Evolutionary conservation across 2,888 invertebrate species (phyloP), one percentile per base, ranked within the genome.

Genomic region (Torymus aiolomorphi): DNA sequence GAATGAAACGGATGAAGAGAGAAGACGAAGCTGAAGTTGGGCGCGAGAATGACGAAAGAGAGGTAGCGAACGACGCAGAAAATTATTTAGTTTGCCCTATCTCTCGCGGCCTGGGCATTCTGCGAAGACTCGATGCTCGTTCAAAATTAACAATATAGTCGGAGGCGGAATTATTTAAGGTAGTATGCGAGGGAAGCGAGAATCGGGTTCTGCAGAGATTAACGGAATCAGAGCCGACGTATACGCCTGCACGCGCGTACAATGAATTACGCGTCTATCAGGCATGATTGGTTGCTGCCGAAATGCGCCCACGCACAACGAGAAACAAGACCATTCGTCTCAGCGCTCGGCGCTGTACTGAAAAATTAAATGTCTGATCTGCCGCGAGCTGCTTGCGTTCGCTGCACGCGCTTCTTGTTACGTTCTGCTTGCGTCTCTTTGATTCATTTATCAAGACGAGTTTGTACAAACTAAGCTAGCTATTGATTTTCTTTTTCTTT

Each of bases 61-160:
- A 78, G 78, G 51, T 31, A 65, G 57, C 70, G 31, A 57, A 20
- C 70, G 75, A 71, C 18, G 74, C 57, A 69, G 52, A 70, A 77
- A 61, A 54, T 74, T 70, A 80, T 62, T 80, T 80, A 63, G 63
- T 49, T 52, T 76, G 81, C 76, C 42, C 78, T 42, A 42, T 42
- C 42, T 42, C 42, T 42, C 42, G 4, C 42, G 76, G 42, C 76
- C 77, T 71, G 76, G 78, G 80, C 82, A 76, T 82, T 82, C 83
- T 83, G 86, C 87, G 87, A 85, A 54, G 62, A 10, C 20, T 14
- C 74, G 71, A 57, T 51, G 70, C 20, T 61, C 31, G 24, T 24
- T 51, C 65, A 88, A 89, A 89, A 89, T 89, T 89, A 89, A 88
- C 88, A 88, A 89, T 89, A 88, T 88, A 89, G 87, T 88, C 88